Percentiles rank a stretch among this genome's conserved stretches.
Conservation (phyloP, 2,888 invertebrate genomes). For the Acanthococcus lagerstroemiae region DNA sequence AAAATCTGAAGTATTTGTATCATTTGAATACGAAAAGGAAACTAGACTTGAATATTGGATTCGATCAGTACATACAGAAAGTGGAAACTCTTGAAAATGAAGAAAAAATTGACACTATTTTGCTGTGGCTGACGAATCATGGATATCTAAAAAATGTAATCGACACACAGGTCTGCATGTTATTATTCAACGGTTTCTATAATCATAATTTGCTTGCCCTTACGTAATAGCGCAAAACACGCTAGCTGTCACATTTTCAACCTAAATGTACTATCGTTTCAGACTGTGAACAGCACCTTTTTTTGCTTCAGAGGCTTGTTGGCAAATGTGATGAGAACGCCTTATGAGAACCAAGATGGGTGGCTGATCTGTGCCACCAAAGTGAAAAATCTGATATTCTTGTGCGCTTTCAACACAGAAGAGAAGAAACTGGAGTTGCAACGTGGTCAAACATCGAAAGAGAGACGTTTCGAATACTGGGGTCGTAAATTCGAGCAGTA, state of each 20-base stretch:
- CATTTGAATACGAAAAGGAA: not conserved
- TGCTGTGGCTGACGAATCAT: constrained; percentile 4
- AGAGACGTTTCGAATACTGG: constrained; percentile 12
- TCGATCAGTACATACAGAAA: not conserved
- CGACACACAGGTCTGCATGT: no score
- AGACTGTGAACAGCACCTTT: not conserved
- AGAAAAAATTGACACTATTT: constrained; percentile 13
- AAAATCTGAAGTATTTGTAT: constrained; percentile 10
- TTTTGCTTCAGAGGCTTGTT: constrained; percentile 10
- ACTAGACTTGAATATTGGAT: constrained; percentile 4
- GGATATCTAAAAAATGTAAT: no score
- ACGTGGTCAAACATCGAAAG: not conserved
- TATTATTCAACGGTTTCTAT: not conserved
- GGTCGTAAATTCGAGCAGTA: constrained; percentile 21
- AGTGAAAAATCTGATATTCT: constrained; percentile 18
- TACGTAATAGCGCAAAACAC: no score
- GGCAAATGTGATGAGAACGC: constrained; percentile 16
- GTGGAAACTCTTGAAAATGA: constrained; percentile 3
- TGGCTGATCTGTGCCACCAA: constrained; percentile 16
- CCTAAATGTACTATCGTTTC: constrained; percentile 2
- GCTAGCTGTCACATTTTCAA: no score
- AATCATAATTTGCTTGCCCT: no score
- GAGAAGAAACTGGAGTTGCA: constrained; percentile 3
- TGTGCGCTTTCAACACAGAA: constrained; percentile 11
- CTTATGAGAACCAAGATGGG: constrained; percentile 6